Conservation (phyloP, 2,888 invertebrate species). For the Drosophila tripunctata region DNA sequence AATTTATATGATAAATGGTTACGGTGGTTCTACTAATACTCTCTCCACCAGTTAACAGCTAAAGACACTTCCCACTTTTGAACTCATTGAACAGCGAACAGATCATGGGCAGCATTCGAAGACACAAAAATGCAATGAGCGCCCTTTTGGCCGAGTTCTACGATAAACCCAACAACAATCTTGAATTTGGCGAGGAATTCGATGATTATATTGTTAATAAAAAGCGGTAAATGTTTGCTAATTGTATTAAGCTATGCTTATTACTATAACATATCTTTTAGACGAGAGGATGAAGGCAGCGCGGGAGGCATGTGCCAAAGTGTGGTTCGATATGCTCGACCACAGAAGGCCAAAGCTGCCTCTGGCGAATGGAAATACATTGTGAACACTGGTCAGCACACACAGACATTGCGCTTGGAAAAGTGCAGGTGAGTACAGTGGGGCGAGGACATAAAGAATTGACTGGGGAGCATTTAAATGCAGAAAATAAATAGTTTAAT, state of each 20-base stretch:
- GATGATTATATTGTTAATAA: constrained; percentile 80
- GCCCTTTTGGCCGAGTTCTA: constrained; percentile 90
- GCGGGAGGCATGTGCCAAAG: constrained; percentile 91
- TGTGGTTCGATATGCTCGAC: constrained; percentile 91
- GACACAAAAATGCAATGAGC: constrained; percentile 88
- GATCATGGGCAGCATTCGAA: constrained; percentile 88
- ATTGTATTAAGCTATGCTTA: background rate
- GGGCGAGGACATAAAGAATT: background rate
- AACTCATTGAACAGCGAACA: constrained; percentile 86
- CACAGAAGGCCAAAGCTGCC: constrained; percentile 91
- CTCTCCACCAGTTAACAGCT: constrained; percentile 5
- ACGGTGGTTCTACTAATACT: constrained; percentile 32
- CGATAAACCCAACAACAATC: constrained; percentile 84
- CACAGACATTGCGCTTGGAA: constrained; percentile 92
- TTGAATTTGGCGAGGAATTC: constrained; percentile 81
- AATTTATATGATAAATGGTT: constrained; percentile 44
- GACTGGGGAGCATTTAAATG: too few relatives aligned
- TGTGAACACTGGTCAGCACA: constrained; percentile 93
- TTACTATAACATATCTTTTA: constrained; percentile 67
- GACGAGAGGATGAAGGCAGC: constrained; percentile 87
- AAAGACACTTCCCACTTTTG: constrained; percentile 12
- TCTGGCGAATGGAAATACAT: constrained; percentile 94
- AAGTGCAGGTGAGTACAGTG: constrained; percentile 88
- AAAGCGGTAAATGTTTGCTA: constrained; percentile 69
- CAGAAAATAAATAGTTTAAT: too few relatives aligned